These are phyloP conservation scores for Fregetta grallaria DNA, from an alignment of 2,113 vertebrate genomes.

Conservation along the genomic window DNA sequence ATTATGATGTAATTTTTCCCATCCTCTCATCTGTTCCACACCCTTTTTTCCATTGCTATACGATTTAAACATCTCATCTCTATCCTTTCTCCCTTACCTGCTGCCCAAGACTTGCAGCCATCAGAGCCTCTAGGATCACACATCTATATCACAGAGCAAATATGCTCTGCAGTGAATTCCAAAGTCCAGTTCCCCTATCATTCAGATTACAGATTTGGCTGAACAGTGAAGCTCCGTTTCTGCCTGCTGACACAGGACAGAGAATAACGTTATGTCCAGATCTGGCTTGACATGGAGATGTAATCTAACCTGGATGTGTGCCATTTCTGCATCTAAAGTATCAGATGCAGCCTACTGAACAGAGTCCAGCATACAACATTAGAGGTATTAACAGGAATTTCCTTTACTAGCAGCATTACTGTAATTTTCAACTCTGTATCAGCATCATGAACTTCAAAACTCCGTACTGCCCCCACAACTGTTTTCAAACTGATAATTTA, in stretches of 20 bases:
- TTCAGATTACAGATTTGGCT: background rate
- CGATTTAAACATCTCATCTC: background rate
- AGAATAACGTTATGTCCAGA: background rate
- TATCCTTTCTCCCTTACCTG: background rate
- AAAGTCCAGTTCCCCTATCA: background rate
- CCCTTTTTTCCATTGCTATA: background rate
- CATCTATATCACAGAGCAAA: background rate
- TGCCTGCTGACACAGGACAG: background rate
- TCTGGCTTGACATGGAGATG: background rate
- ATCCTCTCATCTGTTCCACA: conserved; percentile 1
- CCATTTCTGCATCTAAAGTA: background rate
- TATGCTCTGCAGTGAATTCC: background rate
- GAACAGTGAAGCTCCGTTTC: background rate
- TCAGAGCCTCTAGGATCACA: background rate
- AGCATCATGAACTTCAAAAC: background rate
- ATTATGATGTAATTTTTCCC: background rate
- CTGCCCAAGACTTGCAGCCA: background rate
- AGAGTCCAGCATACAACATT: background rate
- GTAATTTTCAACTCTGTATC: background rate
- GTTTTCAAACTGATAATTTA: background rate
- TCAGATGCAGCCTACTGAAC: background rate
- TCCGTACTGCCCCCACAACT: background rate
- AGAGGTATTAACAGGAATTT: background rate
- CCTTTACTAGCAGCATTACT: background rate
- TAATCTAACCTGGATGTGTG: background rate